Base-by-base conservation (phyloP, 2,113 vertebrate species). In the Clarias macrocephalus region DNA sequence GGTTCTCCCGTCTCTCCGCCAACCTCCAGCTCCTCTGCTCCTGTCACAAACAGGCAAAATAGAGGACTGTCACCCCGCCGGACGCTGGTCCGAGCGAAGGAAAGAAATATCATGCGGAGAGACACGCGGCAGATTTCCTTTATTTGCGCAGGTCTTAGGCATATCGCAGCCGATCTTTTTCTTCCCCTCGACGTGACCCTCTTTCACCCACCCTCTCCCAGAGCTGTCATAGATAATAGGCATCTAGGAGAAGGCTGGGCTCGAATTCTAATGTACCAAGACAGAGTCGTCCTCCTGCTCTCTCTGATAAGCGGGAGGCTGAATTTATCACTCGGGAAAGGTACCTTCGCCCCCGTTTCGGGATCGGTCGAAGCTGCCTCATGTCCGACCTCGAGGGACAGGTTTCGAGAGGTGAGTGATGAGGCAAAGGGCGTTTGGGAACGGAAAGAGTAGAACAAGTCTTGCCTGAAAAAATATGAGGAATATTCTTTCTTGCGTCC, bases 1-100 rank as follows among this genome's bases (percentile, higher is more conserved):
- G 88, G 91, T 85, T 84, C 72, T 77, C 82, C 85, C 16, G 12
- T 85, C 86, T 84, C 88, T 89, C 85, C 86, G 66, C 90, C 86
- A 82, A 87, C 85, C 84, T 83, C 80, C 60, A 56, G 77, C 77
- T 70, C 81, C 81, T 84, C 79, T 87, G 82, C 54, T 56, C 33
- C 56, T 82, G 85, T 83, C 89, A 88, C 63, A 86, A 65, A 72
- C 57, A 12, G 37, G 81, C 70, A 10, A 10, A 92, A 86, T 87
- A 80, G 84, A 89, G 91, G 92, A 92, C 79, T 93, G 92, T 93
- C 93, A 91, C 90, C 93, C 91, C 90, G 83, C 79, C 91, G 88
- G 91, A 91, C 90, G 89, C 82, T 9, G 33, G 86, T 90, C 90
- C 84, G 83, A 89, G 88, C 89, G 86, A 89, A 83, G 84, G 85